phyloP scores from a whole-genome alignment of 2,888 invertebrate species.

The Cepaea hortensis region DNA sequence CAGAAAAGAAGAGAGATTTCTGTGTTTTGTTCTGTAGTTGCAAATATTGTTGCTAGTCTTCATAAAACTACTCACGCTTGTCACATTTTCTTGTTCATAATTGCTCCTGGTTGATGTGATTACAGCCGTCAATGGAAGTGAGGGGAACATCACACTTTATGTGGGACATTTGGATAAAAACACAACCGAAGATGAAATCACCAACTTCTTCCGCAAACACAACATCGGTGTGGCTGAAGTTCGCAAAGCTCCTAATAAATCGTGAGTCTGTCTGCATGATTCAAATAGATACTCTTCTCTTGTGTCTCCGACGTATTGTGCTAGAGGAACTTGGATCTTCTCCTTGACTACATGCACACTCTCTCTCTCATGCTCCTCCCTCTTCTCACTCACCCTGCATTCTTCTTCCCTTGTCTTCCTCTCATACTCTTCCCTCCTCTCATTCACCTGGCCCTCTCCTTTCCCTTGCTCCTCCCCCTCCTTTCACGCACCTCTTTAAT shows the following conservation, averaged over 20 bases:
- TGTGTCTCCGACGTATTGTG: no score
- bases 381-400: no score
- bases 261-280: not conserved
- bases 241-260: slow-evolving; percentile 33
- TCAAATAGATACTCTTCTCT: no score
- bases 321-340: no score
- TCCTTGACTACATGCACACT: no score
- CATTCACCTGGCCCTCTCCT: no score
- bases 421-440: no score
- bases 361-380: no score
- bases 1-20: not conserved
- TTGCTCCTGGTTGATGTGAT: not conserved
- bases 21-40: not conserved
- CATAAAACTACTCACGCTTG: not conserved
- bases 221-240: slow-evolving; percentile 38
- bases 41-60: not conserved
- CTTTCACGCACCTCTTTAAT: no score
- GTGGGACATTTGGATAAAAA: slow-evolving; percentile 28
- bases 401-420: no score
- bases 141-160: slow-evolving; percentile 21
- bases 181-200: slow-evolving; percentile 42
- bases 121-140: slow-evolving; percentile 11
- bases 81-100: not conserved
- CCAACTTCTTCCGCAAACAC: slow-evolving; percentile 45
- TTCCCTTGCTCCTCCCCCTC: no score